Percentiles rank a stretch among this genome's conserved stretches.
These are phyloP conservation scores for Lathamus discolor DNA, from an alignment of 2,113 vertebrate species.

Conservation along the genomic window DNA sequence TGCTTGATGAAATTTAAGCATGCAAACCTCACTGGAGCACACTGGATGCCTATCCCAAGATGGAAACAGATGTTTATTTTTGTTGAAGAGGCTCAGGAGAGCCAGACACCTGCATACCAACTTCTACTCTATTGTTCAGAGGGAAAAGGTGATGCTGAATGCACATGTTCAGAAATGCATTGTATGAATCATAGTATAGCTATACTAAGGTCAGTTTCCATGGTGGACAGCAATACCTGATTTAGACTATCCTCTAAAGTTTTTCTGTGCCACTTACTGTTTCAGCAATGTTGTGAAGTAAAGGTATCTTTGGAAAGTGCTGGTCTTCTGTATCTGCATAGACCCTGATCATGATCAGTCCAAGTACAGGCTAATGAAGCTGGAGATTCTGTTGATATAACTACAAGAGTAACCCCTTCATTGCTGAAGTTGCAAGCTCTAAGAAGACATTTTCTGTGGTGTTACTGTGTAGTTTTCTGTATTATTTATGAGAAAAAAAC, in stretches of 20 bases:
- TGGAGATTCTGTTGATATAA: neutral
- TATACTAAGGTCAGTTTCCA: accelerated
- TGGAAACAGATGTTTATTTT: neutral
- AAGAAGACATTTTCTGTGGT: neutral
- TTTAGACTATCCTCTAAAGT: neutral
- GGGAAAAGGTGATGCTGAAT: neutral
- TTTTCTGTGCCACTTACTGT: neutral
- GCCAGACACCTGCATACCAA: neutral
- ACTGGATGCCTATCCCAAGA: neutral
- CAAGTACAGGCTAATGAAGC: neutral
- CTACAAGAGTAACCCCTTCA: neutral
- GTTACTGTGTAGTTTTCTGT: neutral
- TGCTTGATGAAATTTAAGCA: accelerated
- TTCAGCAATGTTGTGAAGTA: neutral
- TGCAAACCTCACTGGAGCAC: neutral
- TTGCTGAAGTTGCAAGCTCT: neutral
- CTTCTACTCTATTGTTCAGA: neutral
- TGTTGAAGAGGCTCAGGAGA: neutral
- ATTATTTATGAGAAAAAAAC: neutral
- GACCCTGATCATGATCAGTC: neutral
- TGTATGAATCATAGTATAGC: neutral
- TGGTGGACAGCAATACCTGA: neutral
- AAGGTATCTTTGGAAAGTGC: neutral
- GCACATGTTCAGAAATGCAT: neutral
- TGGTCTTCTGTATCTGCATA: neutral